Conservation (phyloP, 2,888 invertebrate species). For the Mycalesis mineus region DNA sequence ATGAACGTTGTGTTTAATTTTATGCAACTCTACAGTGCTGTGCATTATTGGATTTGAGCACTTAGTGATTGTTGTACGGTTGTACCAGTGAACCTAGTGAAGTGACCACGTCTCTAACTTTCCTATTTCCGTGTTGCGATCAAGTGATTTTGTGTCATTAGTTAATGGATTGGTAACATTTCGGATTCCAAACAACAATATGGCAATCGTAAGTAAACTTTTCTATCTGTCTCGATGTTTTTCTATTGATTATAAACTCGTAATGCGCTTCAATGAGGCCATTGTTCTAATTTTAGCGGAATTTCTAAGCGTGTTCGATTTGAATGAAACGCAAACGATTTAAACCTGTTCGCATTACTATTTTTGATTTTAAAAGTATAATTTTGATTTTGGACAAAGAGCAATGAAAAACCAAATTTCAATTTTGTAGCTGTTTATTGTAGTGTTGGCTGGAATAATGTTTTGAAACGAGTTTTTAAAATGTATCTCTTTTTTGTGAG, state of each 20-base stretch:
- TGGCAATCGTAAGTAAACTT: slow-evolving; percentile 60
- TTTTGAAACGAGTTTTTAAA: background rate
- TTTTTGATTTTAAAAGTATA: background rate
- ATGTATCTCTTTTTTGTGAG: background rate
- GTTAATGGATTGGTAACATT: slow-evolving; percentile 59
- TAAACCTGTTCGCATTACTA: background rate
- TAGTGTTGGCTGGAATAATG: background rate
- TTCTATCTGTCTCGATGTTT: background rate
- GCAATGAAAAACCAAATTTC: too few relatives aligned
- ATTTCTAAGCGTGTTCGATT: background rate
- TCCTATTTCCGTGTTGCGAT: slow-evolving; percentile 52
- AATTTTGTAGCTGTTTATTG: background rate
- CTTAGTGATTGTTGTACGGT: slow-evolving; percentile 34
- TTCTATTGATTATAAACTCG: background rate
- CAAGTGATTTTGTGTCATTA: slow-evolving; percentile 62
- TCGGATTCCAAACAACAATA: slow-evolving; percentile 59
- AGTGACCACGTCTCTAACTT: slow-evolving; percentile 49
- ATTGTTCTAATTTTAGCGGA: background rate
- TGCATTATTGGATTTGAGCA: slow-evolving; percentile 48
- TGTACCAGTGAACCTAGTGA: slow-evolving; percentile 41
- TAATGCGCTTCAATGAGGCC: background rate
- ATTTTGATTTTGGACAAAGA: background rate
- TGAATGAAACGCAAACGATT: background rate
- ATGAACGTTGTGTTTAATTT: slow-evolving; percentile 26
- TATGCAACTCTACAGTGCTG: slow-evolving; percentile 37